These are phyloP conservation scores for Malurus elegans DNA, from an alignment of 2,113 vertebrate species.

Conservation along the genomic window DNA sequence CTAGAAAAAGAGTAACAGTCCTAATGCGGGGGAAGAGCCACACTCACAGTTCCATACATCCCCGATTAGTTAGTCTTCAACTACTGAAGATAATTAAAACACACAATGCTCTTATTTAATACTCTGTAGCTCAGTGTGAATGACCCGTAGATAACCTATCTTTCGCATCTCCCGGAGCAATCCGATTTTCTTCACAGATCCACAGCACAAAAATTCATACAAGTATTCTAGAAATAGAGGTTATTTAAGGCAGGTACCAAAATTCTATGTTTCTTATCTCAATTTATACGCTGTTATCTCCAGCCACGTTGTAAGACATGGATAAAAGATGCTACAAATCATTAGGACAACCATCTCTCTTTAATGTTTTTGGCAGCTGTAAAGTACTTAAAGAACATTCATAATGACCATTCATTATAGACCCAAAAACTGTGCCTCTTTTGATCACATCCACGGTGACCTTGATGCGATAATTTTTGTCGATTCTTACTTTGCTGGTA, in stretches of 20 bases:
- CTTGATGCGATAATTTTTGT: background rate
- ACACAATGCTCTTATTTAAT: background rate
- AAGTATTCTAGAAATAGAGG: background rate
- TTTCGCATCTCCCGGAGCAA: background rate
- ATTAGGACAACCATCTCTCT: background rate
- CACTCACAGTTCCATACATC: background rate
- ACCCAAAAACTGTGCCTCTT: background rate
- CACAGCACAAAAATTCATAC: background rate
- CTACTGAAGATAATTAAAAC: background rate
- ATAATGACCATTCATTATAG: background rate
- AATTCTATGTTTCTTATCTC: background rate
- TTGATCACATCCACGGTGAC: background rate
- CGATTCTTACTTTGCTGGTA: constrained; percentile 83
- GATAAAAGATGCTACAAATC: background rate
- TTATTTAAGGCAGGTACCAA: background rate
- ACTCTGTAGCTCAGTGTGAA: background rate
- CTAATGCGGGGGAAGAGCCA: background rate
- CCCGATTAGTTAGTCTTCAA: background rate
- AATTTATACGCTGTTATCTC: background rate
- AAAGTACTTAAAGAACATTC: background rate
- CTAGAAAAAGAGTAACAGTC: background rate
- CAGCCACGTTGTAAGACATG: background rate
- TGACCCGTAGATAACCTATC: background rate
- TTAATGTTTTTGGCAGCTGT: background rate
- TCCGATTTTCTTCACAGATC: background rate